A percentile compares a stretch with the other conserved stretches of the same genome.
Conservation (phyloP, 2,113 vertebrate species). For the Leptodactylus fuscus region DNA sequence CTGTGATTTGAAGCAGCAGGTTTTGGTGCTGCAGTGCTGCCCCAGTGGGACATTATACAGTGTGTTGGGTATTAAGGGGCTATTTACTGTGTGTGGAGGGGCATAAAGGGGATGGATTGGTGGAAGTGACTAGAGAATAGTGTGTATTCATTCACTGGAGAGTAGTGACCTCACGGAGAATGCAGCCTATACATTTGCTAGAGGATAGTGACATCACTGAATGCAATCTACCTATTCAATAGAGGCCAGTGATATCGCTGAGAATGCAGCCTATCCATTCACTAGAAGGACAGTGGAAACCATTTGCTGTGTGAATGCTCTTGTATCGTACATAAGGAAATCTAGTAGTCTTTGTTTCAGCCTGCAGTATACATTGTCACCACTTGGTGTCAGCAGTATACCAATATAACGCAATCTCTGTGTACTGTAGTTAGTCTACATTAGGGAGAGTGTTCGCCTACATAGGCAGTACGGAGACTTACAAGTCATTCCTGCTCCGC, state of each 20-base stretch:
- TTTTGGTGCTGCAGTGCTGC: no score
- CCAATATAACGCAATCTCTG: not conserved
- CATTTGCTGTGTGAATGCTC: no score
- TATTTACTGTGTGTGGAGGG: no score
- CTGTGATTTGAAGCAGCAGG: no score
- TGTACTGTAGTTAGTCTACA: not conserved
- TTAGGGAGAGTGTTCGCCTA: no score
- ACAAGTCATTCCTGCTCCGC: no score
- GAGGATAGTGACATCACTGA: not conserved
- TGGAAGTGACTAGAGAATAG: not conserved
- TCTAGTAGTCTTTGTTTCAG: rapidly evolving
- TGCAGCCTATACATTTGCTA: not conserved
- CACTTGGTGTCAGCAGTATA: conserved; percentile 11
- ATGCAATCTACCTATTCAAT: not conserved
- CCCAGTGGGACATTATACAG: no score
- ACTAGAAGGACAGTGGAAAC: not conserved
- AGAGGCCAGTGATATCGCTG: not conserved
- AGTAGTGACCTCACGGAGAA: not conserved
- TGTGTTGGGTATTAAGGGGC: no score
- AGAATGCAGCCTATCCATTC: not conserved
- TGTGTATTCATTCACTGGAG: not conserved
- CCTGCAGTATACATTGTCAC: not conserved
- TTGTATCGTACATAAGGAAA: no score
- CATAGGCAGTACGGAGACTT: no score
- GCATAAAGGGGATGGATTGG: no score